Base-by-base conservation (phyloP, 2,888 invertebrate genomes). In the Liodrosophila aerea region DNA sequence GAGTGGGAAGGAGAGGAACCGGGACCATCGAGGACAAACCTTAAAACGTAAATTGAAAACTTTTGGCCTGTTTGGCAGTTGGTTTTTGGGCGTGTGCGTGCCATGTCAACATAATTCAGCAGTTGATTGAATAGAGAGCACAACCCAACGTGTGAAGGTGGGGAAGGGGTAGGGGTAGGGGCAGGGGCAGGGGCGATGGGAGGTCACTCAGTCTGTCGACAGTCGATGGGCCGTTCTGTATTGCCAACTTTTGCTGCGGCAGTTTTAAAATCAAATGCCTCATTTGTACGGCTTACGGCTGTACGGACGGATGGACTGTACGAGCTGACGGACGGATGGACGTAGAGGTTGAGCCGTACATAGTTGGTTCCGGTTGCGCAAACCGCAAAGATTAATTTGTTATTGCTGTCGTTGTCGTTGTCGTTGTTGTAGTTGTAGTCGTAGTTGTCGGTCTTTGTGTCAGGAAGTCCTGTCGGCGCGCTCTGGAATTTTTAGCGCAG, bases 371-470 rank as follows among this genome's bases (percentile, higher is more conserved):
- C 67, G 72, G 67, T 72, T 66, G 61, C 57, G 59, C 64, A 67
- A 75, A 53, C 81, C 81, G 61, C 83, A 85, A 83, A 83, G 85
- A 82, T 82, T 85, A 85, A 82, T 82, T 82, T 71, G 85, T 85
- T 82, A 83, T 80, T 76, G 85, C 85, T 73, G 64, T 46, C 56
- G 59, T 47, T 30, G 47, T 30, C 27, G 40, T 29, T 52, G 58
- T 41, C n/a, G 37, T 27, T 37, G 37, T 47, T 31, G 60, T 67
- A 37, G 65, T 61, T 71, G 52, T 51, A 49, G 56, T 41, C 11
- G 36, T 27, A 34, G 37, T 47, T 31, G 60, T 67, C 34, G 66
- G 58, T 72, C 59, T 62, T 51, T 63, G 61, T 34, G 64, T 36
- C 47, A 34, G 57, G 46, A 58, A 62, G 73, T 76, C 68, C 62